Evolutionary conservation across 2,797 vertebrate genomes (phyloP), one percentile per base, ranked within the genome.

Genomic region (Luscinia luscinia): DNA sequence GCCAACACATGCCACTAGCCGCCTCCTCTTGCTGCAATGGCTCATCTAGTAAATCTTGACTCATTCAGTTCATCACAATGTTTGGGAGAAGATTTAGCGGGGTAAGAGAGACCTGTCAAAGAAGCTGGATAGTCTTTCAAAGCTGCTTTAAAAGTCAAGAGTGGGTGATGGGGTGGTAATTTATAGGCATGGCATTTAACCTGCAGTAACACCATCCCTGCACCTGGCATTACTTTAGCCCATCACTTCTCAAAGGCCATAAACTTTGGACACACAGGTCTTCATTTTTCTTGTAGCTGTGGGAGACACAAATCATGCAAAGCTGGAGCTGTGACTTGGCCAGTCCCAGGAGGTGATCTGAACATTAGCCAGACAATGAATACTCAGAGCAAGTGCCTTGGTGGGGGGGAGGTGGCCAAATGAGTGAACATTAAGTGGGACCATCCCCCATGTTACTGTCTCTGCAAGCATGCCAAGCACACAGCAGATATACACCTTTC

Each of bases 161-260:
- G 78, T 61, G 68, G 80, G 90, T 0, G 1, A 87, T 9, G n/a
- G 67, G 63, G 70, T n/a, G 75, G 69, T 90, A 93, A 95, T 95
- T 97, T 97, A 96, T 83, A 77, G 76, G 84, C 40, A 38, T 77
- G 94, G 90, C 96, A 95, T 97, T 96, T 96, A 97, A 97, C 95
- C 95, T 86, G 49, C 79, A 62, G 89, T 94, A 95, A 95, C 94
- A 95, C 77, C 70, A 66, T 81, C 72, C 62, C 72, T 90, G 90
- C 87, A 93, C 92, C 87, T 93, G 95, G 94, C 95, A 96, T 84
- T 92, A 77, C 90, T 95, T 95, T 89, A 95, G 84, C 78, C 77
- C 93, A 95, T 96, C 90, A 94, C 87, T 94, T 93, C 95, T 96
- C 87, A 89, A 93, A 96, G 93, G 94, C 84, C 92, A 90, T 94